Evolutionary conservation across 2,888 invertebrate species (phyloP), one percentile per base, ranked within the genome.

Genomic region (Ephialtes manifestator): DNA sequence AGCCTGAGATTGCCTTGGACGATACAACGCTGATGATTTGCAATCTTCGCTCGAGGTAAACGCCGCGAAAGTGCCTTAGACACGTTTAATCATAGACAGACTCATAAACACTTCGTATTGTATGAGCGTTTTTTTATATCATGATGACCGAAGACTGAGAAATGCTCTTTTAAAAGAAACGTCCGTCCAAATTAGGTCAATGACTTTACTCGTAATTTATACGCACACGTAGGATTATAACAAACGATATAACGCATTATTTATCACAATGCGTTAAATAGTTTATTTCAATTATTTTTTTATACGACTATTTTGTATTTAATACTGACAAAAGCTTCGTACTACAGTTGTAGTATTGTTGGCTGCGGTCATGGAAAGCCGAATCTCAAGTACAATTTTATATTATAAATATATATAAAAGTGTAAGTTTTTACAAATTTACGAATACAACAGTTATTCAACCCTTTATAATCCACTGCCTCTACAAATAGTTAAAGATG

Each of bases 181-280:
- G 84, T 90, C 91, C 92, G 92, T 93, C 92, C 92, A 91, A 88
- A 90, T 87, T 89, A 84, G 87, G 88, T 90, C 88, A 65, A 77
- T 70, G 53, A 83, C 20, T 60, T 48, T 43, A 35, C 72, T 48
- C 31, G 70, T 48, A 20, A 18, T 63, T 72, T 72, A 68, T 58
- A 77, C 68, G 46, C 68, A 46, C 53, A 53, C 51, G 43, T 68
- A 77, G 63, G 28, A 39, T 76, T 48, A 28, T 18, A 15, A 68
- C 43, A 46, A 46, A 46, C n/a, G 5, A 76, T 31, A 55, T 7
- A 67, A 55, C 35, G 43, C 39, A 55, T 28, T 43, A 43, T 58
- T 58, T 43, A 15, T 24, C 8, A 15, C 13, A 55, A 35, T 53
- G 58, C 31, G 28, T 46, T 48, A 55, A 83, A 55, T 46, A 18